Conservation (phyloP, 1,140 invertebrate genomes). For the Drosophila setifemur region DNA sequence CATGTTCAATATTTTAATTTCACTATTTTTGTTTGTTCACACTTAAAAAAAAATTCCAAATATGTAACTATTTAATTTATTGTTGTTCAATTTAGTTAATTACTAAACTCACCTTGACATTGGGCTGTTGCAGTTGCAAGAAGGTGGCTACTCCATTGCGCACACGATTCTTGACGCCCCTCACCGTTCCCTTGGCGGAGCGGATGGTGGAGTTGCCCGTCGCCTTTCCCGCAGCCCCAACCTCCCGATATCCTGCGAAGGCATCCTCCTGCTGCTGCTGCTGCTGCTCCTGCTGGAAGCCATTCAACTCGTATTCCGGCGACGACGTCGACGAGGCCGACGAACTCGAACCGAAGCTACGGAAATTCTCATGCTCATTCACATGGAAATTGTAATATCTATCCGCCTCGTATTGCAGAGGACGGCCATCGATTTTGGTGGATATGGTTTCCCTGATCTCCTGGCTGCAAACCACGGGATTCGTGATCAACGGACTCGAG, state of each 20-base stretch:
- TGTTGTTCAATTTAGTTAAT: not conserved
- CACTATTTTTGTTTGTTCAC: too few species aligned
- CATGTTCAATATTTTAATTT: too few species aligned
- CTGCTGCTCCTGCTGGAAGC: conserved; percentile 47
- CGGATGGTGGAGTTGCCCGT: conserved; percentile 88
- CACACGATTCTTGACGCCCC: conserved; percentile 96
- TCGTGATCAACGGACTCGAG: conserved; percentile 29
- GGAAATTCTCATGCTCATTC: conserved; percentile 85
- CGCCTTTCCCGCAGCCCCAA: conserved; percentile 85
- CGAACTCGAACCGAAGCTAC: conserved; percentile 84
- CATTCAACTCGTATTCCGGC: conserved; percentile 42
- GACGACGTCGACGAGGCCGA: conserved; percentile 8
- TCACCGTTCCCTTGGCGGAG: conserved; percentile 94
- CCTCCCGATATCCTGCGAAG: conserved; percentile 92
- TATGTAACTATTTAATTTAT: too few species aligned
- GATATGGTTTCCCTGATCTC: not conserved
- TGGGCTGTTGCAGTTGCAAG: conserved; percentile 89
- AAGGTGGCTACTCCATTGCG: conserved; percentile 96
- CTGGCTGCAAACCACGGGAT: not conserved
- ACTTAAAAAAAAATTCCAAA: too few species aligned
- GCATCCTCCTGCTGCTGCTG: conserved; percentile 83
- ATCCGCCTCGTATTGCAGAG: conserved; percentile 86
- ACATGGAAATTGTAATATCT: conserved; percentile 92
- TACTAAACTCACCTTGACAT: conserved; percentile 86
- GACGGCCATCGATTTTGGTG: conserved; percentile 65